Percentiles rank a stretch among this genome's conserved stretches.
These are phyloP conservation scores for Anthopleura xanthogrammica DNA, from an alignment of 92 coral and sea anemone genomes.

Conservation along the genomic window DNA sequence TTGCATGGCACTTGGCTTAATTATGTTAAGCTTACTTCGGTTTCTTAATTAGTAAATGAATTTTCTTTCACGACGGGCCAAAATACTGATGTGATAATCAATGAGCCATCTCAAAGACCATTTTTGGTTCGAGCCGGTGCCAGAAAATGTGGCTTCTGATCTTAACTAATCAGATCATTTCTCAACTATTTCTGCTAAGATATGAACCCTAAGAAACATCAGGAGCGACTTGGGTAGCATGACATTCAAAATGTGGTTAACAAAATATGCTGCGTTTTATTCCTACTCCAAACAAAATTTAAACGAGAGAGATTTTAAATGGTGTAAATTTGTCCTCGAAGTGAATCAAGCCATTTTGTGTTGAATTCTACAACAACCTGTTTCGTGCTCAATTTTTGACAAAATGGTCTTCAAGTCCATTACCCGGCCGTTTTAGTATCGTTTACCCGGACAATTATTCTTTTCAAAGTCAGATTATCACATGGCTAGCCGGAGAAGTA, in stretches of 20 bases:
- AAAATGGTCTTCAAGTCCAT: not conserved
- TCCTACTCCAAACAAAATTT: no score
- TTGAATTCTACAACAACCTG: not conserved
- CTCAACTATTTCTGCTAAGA: not conserved
- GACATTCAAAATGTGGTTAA: not conserved
- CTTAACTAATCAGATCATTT: not conserved
- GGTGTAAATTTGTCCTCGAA: no score
- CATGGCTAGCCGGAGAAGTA: not conserved
- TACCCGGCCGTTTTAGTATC: not conserved
- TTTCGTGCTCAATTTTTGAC: not conserved
- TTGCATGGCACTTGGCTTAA: conserved; percentile 12
- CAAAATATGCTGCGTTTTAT: no score
- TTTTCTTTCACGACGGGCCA: not conserved
- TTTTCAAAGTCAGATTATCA: conserved; percentile 16
- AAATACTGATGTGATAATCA: not conserved
- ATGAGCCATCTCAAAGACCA: not conserved
- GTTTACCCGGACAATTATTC: conserved; percentile 1
- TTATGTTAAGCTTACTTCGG: not conserved
- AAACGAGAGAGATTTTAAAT: no score
- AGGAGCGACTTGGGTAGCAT: not conserved
- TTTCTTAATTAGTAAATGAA: conserved; percentile 5
- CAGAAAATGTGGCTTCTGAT: not conserved
- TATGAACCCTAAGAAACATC: not conserved
- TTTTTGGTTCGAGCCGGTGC: not conserved
- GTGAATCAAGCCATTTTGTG: not conserved